These are phyloP conservation scores for Geothlypis trichas DNA, from an alignment of 2,113 vertebrate species.

Conservation along the genomic window DNA sequence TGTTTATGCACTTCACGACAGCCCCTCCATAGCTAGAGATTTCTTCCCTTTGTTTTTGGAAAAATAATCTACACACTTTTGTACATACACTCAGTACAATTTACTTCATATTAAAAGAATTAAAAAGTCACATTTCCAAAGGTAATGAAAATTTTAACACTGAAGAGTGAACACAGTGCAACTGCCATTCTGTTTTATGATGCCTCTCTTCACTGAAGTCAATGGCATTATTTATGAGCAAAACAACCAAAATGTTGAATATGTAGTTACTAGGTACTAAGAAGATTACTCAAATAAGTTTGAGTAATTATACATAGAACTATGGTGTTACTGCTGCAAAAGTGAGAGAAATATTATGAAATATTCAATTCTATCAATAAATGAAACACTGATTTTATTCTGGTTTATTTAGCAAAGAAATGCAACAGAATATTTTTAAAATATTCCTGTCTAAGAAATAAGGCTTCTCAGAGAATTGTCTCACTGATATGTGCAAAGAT, in stretches of 20 bases:
- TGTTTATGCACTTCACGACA: slow-evolving; percentile 7
- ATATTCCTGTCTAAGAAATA: neutral
- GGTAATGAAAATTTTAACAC: neutral
- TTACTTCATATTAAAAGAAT: neutral
- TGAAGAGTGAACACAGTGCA: neutral
- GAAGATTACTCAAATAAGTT: neutral
- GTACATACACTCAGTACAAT: neutral
- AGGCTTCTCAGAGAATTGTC: neutral
- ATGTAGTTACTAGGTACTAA: neutral
- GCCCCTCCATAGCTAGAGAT: neutral
- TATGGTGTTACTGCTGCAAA: neutral
- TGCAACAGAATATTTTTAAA: neutral
- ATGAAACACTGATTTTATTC: neutral
- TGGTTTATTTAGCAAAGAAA: slow-evolving; percentile 13
- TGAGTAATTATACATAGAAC: neutral
- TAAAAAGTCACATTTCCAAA: neutral
- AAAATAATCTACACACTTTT: neutral
- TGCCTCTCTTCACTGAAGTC: neutral
- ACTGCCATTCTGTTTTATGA: neutral
- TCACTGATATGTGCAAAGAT: neutral
- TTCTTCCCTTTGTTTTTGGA: neutral
- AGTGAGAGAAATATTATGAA: neutral
- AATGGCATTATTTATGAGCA: neutral
- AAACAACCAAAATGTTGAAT: neutral
- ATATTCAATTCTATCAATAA: neutral